phyloP scores from a whole-genome alignment of 2,888 invertebrate genomes.

The Hipparchia sbordonii region DNA sequence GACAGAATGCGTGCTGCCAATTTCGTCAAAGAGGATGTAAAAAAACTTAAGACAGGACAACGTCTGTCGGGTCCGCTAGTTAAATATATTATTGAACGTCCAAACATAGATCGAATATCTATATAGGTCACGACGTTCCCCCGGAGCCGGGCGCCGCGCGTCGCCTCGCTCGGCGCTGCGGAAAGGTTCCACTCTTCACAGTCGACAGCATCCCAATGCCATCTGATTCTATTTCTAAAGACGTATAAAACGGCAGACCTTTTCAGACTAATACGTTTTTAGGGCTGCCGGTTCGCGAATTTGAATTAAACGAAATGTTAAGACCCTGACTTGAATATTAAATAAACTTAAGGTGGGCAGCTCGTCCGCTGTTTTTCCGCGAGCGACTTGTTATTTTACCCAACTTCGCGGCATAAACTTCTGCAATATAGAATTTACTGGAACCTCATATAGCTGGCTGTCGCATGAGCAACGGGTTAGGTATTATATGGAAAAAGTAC shows the following conservation, averaged over 20 bases:
- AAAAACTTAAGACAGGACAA: too few relatives aligned
- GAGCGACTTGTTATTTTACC: too few relatives aligned
- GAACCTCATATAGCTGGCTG: too few relatives aligned
- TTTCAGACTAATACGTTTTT: conserved; percentile 27
- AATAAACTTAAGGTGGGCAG: too few relatives aligned
- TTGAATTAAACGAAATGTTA: not conserved
- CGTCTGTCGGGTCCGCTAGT: too few relatives aligned
- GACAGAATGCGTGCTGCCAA: too few relatives aligned
- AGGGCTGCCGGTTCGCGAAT: conserved; percentile 12
- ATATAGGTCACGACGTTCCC: conserved; percentile 19
- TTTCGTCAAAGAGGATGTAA: too few relatives aligned
- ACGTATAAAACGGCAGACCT: conserved; percentile 28
- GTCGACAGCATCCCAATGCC: conserved; percentile 24
- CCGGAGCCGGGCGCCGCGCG: not conserved
- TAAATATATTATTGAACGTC: not conserved
- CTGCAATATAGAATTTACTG: too few relatives aligned
- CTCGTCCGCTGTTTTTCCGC: too few relatives aligned
- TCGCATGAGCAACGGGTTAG: too few relatives aligned
- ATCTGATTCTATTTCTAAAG: conserved; percentile 37
- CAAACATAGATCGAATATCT: conserved; percentile 4
- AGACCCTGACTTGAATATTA: not conserved
- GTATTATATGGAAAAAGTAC: too few relatives aligned
- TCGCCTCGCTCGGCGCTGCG: not conserved
- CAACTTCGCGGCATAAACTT: too few relatives aligned
- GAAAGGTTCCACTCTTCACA: conserved; percentile 13